Evolutionary conservation across 2,113 vertebrate species (phyloP).

Genomic region (Leucopsar rothschildi): DNA sequence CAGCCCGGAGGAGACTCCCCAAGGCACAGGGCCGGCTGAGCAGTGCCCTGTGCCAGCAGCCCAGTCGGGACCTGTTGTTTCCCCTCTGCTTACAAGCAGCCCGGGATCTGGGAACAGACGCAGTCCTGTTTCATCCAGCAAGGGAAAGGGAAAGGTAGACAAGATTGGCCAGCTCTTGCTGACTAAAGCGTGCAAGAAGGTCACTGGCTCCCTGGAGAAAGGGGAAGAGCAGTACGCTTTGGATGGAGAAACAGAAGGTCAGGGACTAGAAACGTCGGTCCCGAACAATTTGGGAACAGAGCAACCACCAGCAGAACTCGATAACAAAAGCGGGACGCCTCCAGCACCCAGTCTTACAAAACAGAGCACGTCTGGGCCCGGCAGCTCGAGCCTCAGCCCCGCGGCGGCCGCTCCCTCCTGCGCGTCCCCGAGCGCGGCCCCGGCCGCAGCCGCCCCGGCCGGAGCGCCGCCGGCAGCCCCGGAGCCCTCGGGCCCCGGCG

Average conservation of each 20-base stretch:
- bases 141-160: constrained; percentile 78
- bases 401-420: constrained; percentile 25
- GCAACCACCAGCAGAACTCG: constrained; percentile 65
- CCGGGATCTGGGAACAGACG: constrained; percentile 79
- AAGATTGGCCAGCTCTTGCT: constrained; percentile 79
- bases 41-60: constrained; percentile 71
- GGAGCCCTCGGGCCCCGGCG: constrained; percentile 36
- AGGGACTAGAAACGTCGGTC: constrained; percentile 50
- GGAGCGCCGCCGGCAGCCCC: constrained; percentile 29
- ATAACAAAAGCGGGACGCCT: constrained; percentile 59
- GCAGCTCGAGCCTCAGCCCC: not conserved
- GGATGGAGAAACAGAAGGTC: constrained; percentile 72
- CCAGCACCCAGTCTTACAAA: constrained; percentile 59
- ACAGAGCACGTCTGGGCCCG: constrained; percentile 64
- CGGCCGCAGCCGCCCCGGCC: not conserved
- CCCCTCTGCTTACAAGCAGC: constrained; percentile 83
- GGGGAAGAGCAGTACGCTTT: constrained; percentile 74
- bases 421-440: constrained; percentile 34
- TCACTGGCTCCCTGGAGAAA: constrained; percentile 76
- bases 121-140: constrained; percentile 81
- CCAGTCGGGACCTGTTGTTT: constrained; percentile 76
- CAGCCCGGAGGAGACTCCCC: constrained; percentile 70
- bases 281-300: constrained; percentile 65
- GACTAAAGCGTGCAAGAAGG: constrained; percentile 76
- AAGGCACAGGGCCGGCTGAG: constrained; percentile 36